Conservation (phyloP, 2,113 vertebrate genomes). For the Thinocorus orbignyianus region DNA sequence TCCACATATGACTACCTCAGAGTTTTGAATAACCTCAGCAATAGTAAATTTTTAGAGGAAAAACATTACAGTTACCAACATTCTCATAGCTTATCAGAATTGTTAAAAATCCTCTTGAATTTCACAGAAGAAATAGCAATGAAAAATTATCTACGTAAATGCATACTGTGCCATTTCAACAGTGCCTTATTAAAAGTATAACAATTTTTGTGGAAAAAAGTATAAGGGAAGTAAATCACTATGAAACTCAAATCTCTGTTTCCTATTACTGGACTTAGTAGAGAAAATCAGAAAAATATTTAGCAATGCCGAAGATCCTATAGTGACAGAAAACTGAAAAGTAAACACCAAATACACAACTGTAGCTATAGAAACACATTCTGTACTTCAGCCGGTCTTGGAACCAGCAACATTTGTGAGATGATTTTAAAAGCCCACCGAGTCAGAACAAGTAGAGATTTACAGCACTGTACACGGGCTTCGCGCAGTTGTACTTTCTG, state of each 20-base stretch:
- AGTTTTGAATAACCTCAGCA: background rate
- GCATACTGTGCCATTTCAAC: background rate
- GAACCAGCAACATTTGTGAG: background rate
- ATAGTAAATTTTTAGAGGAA: background rate
- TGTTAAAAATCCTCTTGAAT: background rate
- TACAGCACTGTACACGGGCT: background rate
- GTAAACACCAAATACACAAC: background rate
- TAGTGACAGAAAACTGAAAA: background rate
- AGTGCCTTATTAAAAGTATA: background rate
- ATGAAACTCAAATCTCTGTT: background rate
- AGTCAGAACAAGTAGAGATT: background rate
- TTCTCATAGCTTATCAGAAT: background rate
- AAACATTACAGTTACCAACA: background rate
- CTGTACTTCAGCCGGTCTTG: background rate
- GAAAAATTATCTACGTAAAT: background rate
- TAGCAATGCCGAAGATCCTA: background rate
- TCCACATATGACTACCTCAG: background rate
- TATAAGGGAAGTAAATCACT: background rate
- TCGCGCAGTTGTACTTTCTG: background rate
- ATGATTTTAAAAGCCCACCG: background rate
- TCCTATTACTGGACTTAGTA: background rate
- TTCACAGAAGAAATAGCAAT: background rate
- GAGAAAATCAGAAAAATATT: background rate
- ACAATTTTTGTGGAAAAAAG: background rate
- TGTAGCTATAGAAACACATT: background rate